A percentile compares a stretch with the other conserved stretches of the same genome.
Conservation (phyloP, 2,888 invertebrate genomes). For the Acanthosepion esculentum region DNA sequence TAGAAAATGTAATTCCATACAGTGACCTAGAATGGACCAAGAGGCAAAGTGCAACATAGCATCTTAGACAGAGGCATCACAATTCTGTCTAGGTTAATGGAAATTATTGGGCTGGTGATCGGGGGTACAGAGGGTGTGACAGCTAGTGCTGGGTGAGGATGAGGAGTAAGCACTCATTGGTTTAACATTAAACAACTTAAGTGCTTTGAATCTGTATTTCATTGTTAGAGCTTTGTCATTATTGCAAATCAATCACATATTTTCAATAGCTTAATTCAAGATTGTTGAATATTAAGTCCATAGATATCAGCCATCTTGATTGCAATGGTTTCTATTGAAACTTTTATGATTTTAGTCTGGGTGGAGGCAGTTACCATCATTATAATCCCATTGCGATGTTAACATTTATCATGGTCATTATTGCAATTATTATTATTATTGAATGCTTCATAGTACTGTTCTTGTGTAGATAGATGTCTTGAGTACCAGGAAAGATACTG, state of each 20-base stretch:
- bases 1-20: no score
- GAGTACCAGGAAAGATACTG: no score
- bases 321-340: neutral
- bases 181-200: constrained; percentile 13
- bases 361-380: neutral
- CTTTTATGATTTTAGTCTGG: neutral
- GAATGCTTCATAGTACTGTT: no score
- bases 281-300: neutral
- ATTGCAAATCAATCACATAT: constrained; percentile 21
- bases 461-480: no score
- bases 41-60: no score
- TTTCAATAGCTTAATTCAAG: neutral
- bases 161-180: neutral
- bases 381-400: neutral
- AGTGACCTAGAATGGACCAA: no score
- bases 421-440: no score
- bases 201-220: constrained; percentile 18
- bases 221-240: neutral
- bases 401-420: neutral
- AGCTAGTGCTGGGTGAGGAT: neutral
- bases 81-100: neutral
- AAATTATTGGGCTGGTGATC: neutral
- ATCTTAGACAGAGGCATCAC: no score
- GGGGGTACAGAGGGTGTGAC: neutral
- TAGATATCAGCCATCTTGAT: neutral